phyloP scores from a whole-genome alignment of 1,140 invertebrate genomes.

The Aphaenogaster rudis region DNA sequence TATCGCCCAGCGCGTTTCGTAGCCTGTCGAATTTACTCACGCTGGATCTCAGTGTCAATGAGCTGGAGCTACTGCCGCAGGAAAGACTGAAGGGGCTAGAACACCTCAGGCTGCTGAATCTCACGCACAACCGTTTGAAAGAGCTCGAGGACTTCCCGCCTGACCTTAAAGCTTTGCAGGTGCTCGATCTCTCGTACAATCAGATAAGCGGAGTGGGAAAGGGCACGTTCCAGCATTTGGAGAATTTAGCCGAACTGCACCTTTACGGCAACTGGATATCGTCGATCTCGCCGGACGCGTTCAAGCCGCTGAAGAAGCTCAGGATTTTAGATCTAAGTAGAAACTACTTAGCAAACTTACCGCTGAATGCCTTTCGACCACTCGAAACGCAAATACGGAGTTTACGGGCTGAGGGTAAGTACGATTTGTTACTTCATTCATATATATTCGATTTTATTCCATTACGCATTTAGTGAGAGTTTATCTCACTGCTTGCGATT shows the following conservation, averaged over 20 bases:
- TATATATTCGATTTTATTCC: neutral
- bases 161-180: constrained; percentile 92
- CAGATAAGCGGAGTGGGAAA: constrained; percentile 92
- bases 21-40: constrained; percentile 91
- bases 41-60: constrained; percentile 94
- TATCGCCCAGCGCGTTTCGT: constrained; percentile 95
- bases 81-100: constrained; percentile 93
- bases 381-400: constrained; percentile 93
- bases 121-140: constrained; percentile 93
- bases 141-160: constrained; percentile 94
- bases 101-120: constrained; percentile 91
- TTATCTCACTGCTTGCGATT: neutral
- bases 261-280: constrained; percentile 94
- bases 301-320: constrained; percentile 92
- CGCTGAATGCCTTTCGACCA: constrained; percentile 91
- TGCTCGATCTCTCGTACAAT: constrained; percentile 94
- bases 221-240: constrained; percentile 91
- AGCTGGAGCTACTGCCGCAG: constrained; percentile 94
- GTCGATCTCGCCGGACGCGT: constrained; percentile 92
- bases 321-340: constrained; percentile 93
- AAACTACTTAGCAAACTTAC: constrained; percentile 94
- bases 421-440: constrained; percentile 51
- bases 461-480: neutral
- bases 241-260: constrained; percentile 91
- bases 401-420: constrained; percentile 93